Base-by-base conservation (phyloP, 2,888 invertebrate genomes). In the Lypha dubia region DNA sequence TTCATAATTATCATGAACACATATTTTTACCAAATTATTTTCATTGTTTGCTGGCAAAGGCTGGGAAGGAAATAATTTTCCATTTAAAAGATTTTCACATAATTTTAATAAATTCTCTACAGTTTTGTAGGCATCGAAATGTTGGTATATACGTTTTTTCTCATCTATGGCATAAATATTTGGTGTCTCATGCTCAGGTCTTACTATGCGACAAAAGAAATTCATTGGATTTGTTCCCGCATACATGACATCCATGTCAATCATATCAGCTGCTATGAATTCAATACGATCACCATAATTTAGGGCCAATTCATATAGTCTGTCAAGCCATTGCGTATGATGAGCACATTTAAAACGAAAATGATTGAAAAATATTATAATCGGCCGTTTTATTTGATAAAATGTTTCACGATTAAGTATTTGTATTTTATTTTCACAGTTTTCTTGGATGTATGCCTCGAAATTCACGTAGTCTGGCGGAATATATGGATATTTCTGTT, bases 1-100 rank as follows among this genome's bases (percentile, higher is more conserved):
- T 58, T 86, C 85, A 56, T 86, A 88, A 35, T 17, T 86, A 38
- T 46, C 17, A 6, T 49, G 28, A 13, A 87, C 74, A 20, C 85
- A 74, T 3, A 87, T 51, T 62, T 86, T 77, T 3, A 70, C 58
- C n/a, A 88, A 49, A 8, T 49, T 38, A 1, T 1, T 49, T 7
- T 58, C 46, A 20, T 60, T 56, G 1, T 83, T 13, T 15, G 68
- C 65, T 4, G 58, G 60, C 7, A 20, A 4, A 9, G 74, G 51
- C 38, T 60, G 46, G 2, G 83, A 83, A 13, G 70, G 76, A 71
- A 70, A 86, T 20, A 86, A 38, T 8, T 46, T 74, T 24, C 77
- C 77, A 22, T 22, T 65, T 24, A 84, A 41, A n/a, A 88, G 32
- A 11, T 86, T 38, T 4, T 62, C 53, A 71, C 86, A 87, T 53